Conservation (phyloP, 2,113 vertebrate species). For the Nerophis ophidion region DNA sequence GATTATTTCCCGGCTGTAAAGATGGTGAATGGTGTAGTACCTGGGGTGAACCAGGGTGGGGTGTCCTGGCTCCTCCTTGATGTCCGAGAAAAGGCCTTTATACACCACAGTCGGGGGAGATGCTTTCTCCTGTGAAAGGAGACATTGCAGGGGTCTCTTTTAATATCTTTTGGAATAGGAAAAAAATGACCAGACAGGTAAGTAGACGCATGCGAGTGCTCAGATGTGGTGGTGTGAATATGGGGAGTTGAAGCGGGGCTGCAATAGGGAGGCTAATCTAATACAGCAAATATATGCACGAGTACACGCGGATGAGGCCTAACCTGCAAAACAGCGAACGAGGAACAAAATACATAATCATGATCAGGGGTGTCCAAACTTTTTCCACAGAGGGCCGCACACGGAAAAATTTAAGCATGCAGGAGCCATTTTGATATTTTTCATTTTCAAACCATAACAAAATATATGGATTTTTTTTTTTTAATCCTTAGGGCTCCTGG, state of each 20-base stretch:
- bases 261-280: slow-evolving; percentile 44
- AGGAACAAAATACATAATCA: slow-evolving; percentile 33
- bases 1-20: not conserved
- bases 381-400: no score
- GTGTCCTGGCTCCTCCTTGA: slow-evolving; percentile 91
- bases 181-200: slow-evolving; percentile 24
- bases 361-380: no score
- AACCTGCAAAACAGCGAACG: slow-evolving; percentile 20
- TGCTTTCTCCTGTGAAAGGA: slow-evolving; percentile 73
- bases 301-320: slow-evolving; percentile 41
- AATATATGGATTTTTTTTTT: no score
- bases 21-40: slow-evolving; percentile 63
- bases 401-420: no score
- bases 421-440: no score
- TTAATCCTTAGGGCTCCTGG: no score
- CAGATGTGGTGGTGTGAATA: not conserved
- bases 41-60: slow-evolving; percentile 87
- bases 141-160: slow-evolving; percentile 19
- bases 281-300: slow-evolving; percentile 57
- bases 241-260: slow-evolving; percentile 23
- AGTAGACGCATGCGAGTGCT: slow-evolving; percentile 6
- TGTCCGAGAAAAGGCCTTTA: slow-evolving; percentile 84
- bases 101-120: slow-evolving; percentile 77
- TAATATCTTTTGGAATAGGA: slow-evolving; percentile 18
- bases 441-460: no score